Percentiles rank a stretch among this genome's conserved stretches.
Evolutionary conservation across 2,888 invertebrate genomes (phyloP).

Genomic region (Polyploca ridens): DNA sequence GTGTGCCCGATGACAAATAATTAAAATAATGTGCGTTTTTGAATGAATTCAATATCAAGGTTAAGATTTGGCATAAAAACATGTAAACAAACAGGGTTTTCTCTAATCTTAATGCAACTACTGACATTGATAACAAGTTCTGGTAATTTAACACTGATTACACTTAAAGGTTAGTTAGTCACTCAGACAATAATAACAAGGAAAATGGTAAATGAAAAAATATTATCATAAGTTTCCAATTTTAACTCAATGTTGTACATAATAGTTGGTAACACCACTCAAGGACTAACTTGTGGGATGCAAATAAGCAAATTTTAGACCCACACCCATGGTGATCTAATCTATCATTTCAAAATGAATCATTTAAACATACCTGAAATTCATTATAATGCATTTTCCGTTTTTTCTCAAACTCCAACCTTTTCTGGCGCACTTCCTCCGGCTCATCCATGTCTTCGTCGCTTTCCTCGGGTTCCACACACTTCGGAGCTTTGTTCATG

Average conservation of each 20-base stretch:
- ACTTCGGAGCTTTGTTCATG: conserved; percentile 80
- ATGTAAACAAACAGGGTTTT: neutral
- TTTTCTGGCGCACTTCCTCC: conserved; percentile 86
- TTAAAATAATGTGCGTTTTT: too few species aligned
- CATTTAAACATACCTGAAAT: conserved; percentile 81
- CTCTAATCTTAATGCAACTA: neutral
- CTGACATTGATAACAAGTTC: neutral
- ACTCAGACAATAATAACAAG: neutral
- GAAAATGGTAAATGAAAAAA: neutral
- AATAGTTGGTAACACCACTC: neutral
- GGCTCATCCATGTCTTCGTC: conserved; percentile 86
- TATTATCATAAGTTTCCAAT: too few species aligned
- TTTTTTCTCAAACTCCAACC: conserved; percentile 94
- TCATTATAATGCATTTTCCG: conserved; percentile 99
- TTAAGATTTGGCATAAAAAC: too few species aligned
- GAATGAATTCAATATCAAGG: too few species aligned
- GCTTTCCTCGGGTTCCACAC: conserved; percentile 77
- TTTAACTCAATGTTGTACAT: neutral
- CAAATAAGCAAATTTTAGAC: neutral
- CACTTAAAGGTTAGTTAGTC: neutral
- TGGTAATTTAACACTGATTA: neutral
- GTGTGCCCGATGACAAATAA: too few species aligned
- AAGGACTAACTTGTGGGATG: conserved; percentile 1
- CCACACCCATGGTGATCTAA: conserved; percentile 4
- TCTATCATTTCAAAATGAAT: neutral